Conservation (phyloP, 2,797 vertebrate species). For the Rhinoraja longicauda region DNA sequence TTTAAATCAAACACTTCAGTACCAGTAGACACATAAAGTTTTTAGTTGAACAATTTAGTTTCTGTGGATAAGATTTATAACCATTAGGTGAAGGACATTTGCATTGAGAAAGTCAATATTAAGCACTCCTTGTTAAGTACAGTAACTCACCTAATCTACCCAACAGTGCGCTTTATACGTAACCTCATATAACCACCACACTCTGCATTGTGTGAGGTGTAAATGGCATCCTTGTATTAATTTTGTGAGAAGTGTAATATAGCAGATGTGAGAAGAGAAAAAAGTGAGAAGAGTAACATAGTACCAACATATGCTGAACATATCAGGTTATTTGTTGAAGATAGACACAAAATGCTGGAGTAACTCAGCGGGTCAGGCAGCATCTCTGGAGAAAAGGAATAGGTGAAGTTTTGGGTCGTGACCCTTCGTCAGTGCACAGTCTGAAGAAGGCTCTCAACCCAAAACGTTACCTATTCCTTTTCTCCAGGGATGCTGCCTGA, state of each 20-base stretch:
- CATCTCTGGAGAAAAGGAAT: no score
- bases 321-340: not conserved
- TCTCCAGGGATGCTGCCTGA: no score
- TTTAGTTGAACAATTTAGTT: not conserved
- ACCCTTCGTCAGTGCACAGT: no score
- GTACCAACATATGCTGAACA: not conserved
- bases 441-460: no score
- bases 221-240: not conserved
- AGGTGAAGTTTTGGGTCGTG: no score
- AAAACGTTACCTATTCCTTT: no score
- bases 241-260: not conserved
- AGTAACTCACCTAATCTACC: not conserved
- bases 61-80: not conserved
- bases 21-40: no score
- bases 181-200: not conserved
- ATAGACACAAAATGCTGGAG: no score
- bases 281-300: not conserved
- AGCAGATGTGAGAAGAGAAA: no score
- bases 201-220: not conserved
- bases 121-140: not conserved
- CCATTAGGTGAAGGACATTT: not conserved
- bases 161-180: not conserved
- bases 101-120: not conserved
- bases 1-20: not conserved
- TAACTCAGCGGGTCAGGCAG: no score